These are phyloP conservation scores for Magallana ariakensis DNA, from an alignment of 1,140 invertebrate genomes.

Conservation along the genomic window DNA sequence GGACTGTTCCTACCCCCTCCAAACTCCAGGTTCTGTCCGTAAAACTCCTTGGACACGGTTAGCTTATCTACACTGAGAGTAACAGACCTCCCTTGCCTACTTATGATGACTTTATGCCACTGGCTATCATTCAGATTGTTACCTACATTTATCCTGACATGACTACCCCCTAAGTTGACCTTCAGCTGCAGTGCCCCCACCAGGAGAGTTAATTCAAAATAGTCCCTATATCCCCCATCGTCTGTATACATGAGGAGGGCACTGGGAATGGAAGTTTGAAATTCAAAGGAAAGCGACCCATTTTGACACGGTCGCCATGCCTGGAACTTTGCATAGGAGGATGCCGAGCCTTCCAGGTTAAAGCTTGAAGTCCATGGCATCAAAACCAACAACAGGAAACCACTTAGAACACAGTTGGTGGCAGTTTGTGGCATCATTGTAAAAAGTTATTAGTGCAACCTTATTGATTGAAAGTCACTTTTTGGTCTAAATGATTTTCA, in stretches of 20 bases:
- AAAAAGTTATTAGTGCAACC: not conserved
- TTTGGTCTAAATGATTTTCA: not conserved
- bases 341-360: slow-evolving; percentile 87
- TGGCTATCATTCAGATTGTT: slow-evolving; percentile 66
- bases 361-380: slow-evolving; percentile 62
- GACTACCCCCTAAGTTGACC: slow-evolving; percentile 80
- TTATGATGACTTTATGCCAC: slow-evolving; percentile 71
- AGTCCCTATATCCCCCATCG: slow-evolving; percentile 95
- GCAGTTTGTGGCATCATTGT: not conserved
- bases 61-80: slow-evolving; percentile 77
- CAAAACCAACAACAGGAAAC: slow-evolving; percentile 21
- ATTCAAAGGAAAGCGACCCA: slow-evolving; percentile 90
- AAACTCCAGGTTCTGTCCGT: slow-evolving; percentile 64
- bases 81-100: slow-evolving; percentile 62
- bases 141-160: slow-evolving; percentile 90
- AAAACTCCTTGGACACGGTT: slow-evolving; percentile 74
- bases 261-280: slow-evolving; percentile 95
- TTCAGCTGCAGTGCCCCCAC: slow-evolving; percentile 92
- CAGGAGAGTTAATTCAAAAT: slow-evolving; percentile 96
- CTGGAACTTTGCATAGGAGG: slow-evolving; percentile 92
- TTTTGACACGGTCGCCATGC: slow-evolving; percentile 94
- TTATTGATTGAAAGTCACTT: not conserved
- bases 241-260: slow-evolving; percentile 95
- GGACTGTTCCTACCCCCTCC: slow-evolving; percentile 59
- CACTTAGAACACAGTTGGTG: slow-evolving; percentile 4